Evolutionary conservation across 2,113 vertebrate genomes (phyloP).

Genomic region (Varanus salvator): DNA sequence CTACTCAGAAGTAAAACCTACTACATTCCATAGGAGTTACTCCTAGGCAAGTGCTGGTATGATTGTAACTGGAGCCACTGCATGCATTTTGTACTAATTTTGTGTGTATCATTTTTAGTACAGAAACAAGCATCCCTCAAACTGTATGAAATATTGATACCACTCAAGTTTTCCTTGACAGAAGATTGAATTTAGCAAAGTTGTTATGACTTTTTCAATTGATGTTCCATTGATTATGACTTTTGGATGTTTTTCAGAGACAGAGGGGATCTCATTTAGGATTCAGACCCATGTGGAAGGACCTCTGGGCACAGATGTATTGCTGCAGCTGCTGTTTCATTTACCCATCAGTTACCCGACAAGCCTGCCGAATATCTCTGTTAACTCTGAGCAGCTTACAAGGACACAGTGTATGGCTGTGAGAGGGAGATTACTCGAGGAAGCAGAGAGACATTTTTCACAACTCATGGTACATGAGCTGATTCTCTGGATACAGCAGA

Average conservation of each 20-base stretch:
- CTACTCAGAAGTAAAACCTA: not conserved
- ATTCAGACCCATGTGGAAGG: conserved; percentile 79
- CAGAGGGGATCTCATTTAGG: conserved; percentile 77
- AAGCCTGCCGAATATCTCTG: conserved; percentile 78
- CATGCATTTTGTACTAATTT: not conserved
- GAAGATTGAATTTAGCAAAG: conserved; percentile 39
- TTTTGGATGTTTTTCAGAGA: conserved; percentile 79
- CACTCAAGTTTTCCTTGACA: conserved; percentile 14
- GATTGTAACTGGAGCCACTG: not conserved
- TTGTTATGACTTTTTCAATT: conserved; percentile 36
- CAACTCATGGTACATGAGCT: conserved; percentile 85
- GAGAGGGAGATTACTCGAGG: conserved; percentile 77
- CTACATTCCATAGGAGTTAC: not conserved
- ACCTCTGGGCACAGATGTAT: conserved; percentile 60
- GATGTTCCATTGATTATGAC: conserved; percentile 55
- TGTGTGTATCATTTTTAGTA: not conserved
- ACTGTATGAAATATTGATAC: conserved; percentile 13
- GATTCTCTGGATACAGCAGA: conserved; percentile 84
- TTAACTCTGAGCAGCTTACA: conserved; percentile 81
- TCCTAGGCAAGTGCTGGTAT: not conserved
- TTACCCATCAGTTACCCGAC: conserved; percentile 82
- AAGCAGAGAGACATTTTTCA: conserved; percentile 75
- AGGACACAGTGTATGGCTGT: conserved; percentile 77
- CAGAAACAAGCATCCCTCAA: not conserved
- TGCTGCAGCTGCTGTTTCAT: conserved; percentile 82